phyloP scores from a whole-genome alignment of 2,888 invertebrate genomes.

The Lacanobia wlatinum region DNA sequence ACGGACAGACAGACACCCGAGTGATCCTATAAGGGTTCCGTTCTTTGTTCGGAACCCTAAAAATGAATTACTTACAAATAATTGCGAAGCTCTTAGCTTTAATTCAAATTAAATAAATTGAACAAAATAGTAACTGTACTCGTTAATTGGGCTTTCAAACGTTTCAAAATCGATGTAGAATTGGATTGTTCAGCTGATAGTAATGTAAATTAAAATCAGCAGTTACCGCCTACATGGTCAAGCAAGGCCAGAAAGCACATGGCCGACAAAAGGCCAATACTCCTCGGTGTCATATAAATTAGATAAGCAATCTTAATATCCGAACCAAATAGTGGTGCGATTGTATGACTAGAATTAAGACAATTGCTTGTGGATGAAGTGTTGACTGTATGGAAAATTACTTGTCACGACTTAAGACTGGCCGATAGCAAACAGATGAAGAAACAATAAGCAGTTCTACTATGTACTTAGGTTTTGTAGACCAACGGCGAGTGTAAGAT shows the following conservation, averaged over 20 bases:
- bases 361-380: conserved; percentile 35
- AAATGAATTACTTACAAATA: not conserved
- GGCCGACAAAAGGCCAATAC: conserved; percentile 36
- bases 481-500: conserved; percentile 31
- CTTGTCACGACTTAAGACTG: conserved; percentile 51
- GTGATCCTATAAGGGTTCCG: no score
- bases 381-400: conserved; percentile 44
- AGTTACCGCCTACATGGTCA: conserved; percentile 27
- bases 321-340: conserved; percentile 23
- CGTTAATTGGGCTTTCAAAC: conserved; percentile 35
- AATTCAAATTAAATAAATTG: conserved; percentile 25
- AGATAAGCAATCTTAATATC: conserved; percentile 46
- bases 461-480: conserved; percentile 21
- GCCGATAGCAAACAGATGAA: conserved; percentile 39
- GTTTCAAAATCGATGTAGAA: conserved; percentile 29
- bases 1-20: no score
- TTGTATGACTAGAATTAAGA: conserved; percentile 22
- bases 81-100: not conserved
- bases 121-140: conserved; percentile 1
- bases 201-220: conserved; percentile 36
- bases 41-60: no score
- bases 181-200: conserved; percentile 14
- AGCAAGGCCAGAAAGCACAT: conserved; percentile 49
- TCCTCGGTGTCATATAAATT: conserved; percentile 27
- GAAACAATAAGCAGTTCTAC: conserved; percentile 36